Percentiles rank a stretch among this genome's conserved stretches.
Conservation (phyloP, 2,888 invertebrate genomes). For the Dryococelus australis region DNA sequence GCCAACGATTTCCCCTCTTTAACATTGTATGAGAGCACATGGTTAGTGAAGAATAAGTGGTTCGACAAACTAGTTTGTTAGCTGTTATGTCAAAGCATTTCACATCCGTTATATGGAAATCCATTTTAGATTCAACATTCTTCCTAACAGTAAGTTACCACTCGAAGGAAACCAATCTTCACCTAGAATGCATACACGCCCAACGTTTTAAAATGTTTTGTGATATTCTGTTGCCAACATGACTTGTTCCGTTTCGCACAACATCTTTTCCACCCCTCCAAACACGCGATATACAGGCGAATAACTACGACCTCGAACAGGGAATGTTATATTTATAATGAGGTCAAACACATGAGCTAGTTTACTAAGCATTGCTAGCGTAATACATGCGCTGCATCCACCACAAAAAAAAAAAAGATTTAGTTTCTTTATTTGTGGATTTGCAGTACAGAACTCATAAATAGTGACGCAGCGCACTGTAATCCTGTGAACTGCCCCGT, state of each 20-base stretch:
- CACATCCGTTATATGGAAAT: constrained; percentile 26
- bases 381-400: not conserved
- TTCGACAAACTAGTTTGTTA: too few relatives aligned
- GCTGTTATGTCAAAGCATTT: constrained; percentile 54
- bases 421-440: constrained; percentile 13
- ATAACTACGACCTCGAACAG: not conserved
- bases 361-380: constrained; percentile 18
- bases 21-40: too few relatives aligned
- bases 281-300: not conserved
- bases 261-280: constrained; percentile 25
- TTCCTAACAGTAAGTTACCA: constrained; percentile 2
- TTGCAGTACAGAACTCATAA: not conserved
- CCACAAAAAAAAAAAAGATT: not conserved
- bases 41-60: too few relatives aligned
- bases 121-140: constrained; percentile 31
- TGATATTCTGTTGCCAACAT: constrained; percentile 28
- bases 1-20: too few relatives aligned
- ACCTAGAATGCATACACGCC: constrained; percentile 22
- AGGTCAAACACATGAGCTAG: not conserved
- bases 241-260: not conserved
- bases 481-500: constrained; percentile 28
- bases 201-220: constrained; percentile 29
- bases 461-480: constrained; percentile 13
- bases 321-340: constrained; percentile 3
- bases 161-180: not conserved